Evolutionary conservation across 2,888 invertebrate genomes (phyloP).

Genomic region (Xestia xanthographa): DNA sequence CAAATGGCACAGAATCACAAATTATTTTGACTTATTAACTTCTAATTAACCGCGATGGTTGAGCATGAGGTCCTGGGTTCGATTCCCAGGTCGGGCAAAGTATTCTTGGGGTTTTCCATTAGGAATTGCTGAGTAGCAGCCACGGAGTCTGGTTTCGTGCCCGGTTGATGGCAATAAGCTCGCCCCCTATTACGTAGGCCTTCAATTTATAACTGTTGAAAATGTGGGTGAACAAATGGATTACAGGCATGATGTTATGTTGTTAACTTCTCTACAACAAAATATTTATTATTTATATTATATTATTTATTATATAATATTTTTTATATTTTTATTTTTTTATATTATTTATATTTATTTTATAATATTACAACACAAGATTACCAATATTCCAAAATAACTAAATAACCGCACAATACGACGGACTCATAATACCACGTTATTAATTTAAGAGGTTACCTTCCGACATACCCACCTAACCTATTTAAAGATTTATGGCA

Average conservation of each 20-base stretch:
- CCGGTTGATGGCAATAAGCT: too few species aligned
- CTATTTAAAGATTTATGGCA: constrained; percentile 79
- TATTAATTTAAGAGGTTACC: constrained; percentile 60
- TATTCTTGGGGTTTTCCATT: background rate
- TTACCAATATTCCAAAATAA: constrained; percentile 28
- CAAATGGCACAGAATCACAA: background rate
- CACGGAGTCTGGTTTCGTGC: background rate
- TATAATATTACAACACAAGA: too few species aligned
- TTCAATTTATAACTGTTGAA: too few species aligned
- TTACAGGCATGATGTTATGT: background rate
- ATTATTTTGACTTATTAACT: background rate
- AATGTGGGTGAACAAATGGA: background rate
- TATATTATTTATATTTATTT: too few species aligned
- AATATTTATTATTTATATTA: background rate
- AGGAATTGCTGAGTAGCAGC: background rate
- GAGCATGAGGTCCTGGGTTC: background rate
- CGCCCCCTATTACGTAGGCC: too few species aligned
- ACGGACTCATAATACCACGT: too few species aligned
- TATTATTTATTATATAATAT: too few species aligned
- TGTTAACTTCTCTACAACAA: background rate
- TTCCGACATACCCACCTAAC: constrained; percentile 66
- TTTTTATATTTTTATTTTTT: too few species aligned
- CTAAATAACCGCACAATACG: constrained; percentile 25
- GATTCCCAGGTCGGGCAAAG: too few species aligned
- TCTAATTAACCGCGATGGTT: background rate